Evolutionary conservation across 1,140 invertebrate species (phyloP).

Genomic region (Heterodera schachtii): DNA sequence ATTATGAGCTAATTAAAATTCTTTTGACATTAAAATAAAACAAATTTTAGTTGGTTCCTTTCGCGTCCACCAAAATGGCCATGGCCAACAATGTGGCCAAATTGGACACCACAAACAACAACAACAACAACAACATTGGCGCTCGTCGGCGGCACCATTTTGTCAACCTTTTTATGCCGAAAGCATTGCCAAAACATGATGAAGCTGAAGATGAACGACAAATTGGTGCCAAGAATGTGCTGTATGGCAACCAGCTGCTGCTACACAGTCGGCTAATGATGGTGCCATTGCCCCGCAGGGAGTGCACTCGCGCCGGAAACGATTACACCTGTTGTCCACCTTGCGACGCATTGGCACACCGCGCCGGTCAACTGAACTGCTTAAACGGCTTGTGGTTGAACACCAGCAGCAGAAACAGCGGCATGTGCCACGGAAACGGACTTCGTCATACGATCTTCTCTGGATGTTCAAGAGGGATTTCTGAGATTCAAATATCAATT

Average conservation of each 20-base stretch:
- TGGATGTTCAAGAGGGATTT: neutral
- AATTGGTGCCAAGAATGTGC: neutral
- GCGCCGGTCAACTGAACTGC: neutral
- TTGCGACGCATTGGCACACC: constrained; percentile 19
- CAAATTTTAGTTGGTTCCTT: constrained; percentile 3
- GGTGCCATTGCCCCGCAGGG: neutral
- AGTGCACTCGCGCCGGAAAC: constrained; percentile 16
- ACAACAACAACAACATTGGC: neutral
- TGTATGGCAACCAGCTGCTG: neutral
- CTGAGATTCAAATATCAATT: neutral
- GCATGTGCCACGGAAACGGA: neutral
- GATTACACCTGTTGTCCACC: constrained; percentile 13
- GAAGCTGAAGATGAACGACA: neutral
- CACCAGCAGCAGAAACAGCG: neutral
- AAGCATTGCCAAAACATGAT: neutral
- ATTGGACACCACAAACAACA: neutral
- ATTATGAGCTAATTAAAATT: neutral
- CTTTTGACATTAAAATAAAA: neutral
- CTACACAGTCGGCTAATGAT: too few relatives aligned
- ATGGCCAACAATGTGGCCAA: neutral
- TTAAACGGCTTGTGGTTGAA: neutral
- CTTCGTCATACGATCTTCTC: neutral
- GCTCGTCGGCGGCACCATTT: neutral
- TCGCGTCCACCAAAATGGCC: constrained; percentile 21
- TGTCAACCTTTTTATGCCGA: neutral